Base-by-base conservation (phyloP, 1,140 invertebrate species). In the Brachionus calyciflorus region DNA sequence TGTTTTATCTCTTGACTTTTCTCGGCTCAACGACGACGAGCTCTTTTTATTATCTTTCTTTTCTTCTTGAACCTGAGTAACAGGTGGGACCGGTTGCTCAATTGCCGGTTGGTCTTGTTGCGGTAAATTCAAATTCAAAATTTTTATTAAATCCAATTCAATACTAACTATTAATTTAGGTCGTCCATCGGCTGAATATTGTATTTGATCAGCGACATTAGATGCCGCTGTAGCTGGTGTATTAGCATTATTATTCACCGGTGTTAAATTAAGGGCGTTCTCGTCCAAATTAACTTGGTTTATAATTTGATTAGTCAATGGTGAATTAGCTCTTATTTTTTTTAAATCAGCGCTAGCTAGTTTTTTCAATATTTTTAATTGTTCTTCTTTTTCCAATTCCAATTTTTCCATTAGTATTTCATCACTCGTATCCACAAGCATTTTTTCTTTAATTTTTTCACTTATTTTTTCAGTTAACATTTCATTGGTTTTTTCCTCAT, bases 61-160 rank as follows among this genome's bases (percentile, higher is more conserved):
- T 60, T 14, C 37, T 19, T 60, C 30, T 60, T 17, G 53, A 28
- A 9, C 26, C 30, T 12, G 53, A 28, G 21, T 17, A 33, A n/a
- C n/a, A n/a, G 0, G n/a, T 17, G 7, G 4, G 12, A 40, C 41
- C 24, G 60, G 40, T 12, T 3, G 37, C 24, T 44, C 60, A 14
- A 46, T 12, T 1, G 21, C 12, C 6, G 48, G 12, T 55, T 44
- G 37, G 12, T 65, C 60, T 3, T 37, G 55, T 17, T 28, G 55
- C 9, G 60, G 30, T 41, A 65, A 51, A 51, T 73, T 73, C 37
- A 73, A 37, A 51, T 73, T 55, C 28, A 73, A 19, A 30, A 73
- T 49, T 73, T 73, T 73, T 14, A 73, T 33, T 19, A 73, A 73
- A 73, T 73, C 69, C 10, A 73, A 37, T n/a, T 73, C 69, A 7